These are phyloP conservation scores for Papilio protenor DNA, from an alignment of 2,888 invertebrate genomes.

Conservation along the genomic window DNA sequence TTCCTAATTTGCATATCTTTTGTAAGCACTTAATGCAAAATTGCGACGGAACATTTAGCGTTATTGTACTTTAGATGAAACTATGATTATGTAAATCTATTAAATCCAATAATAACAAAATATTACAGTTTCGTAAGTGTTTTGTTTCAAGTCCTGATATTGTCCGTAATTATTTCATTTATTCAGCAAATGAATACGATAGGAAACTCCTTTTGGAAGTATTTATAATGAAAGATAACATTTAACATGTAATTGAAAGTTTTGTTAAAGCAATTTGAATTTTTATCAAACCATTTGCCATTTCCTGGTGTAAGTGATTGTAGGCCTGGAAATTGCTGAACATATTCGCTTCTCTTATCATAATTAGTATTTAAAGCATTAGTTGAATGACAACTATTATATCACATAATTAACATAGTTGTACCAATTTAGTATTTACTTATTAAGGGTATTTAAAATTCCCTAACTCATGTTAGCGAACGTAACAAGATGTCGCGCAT, in stretches of 20 bases:
- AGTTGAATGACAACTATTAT: neutral
- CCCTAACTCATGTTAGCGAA: no score
- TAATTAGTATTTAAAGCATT: neutral
- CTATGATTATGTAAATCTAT: neutral
- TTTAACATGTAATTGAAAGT: neutral
- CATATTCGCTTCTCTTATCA: neutral
- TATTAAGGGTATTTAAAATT: neutral
- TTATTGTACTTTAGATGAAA: neutral
- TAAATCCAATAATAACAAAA: neutral
- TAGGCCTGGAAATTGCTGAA: neutral
- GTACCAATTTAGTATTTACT: neutral
- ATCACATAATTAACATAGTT: neutral
- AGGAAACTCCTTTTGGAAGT: neutral
- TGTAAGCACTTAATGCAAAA: neutral
- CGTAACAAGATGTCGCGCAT: no score
- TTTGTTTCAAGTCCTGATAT: neutral
- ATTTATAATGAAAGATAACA: neutral
- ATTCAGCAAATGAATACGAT: neutral
- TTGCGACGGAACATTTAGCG: neutral
- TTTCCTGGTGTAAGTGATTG: neutral
- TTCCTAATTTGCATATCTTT: constrained; percentile 10
- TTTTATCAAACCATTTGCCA: neutral
- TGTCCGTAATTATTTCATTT: neutral
- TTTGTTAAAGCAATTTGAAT: constrained; percentile 11
- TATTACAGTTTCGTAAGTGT: neutral